Evolutionary conservation across 1,140 invertebrate species (phyloP), one percentile per base, ranked within the genome.

Genomic region (Zaprionus gabonicus): DNA sequence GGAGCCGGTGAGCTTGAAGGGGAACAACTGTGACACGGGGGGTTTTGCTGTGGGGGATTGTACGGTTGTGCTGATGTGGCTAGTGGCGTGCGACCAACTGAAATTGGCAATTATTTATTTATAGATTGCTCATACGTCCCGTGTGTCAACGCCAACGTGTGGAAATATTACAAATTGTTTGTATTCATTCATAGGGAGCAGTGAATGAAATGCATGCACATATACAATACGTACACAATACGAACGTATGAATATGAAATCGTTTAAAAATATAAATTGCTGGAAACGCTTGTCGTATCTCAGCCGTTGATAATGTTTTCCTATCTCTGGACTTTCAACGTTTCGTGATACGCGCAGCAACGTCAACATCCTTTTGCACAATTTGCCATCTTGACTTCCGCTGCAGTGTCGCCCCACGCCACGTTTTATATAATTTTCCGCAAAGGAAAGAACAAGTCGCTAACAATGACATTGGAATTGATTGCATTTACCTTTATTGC

Each of bases 401-500:
- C 9, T 71, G 71, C 51, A 64, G 58, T 34, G 53, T 71, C 51
- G 23, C 28, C 38, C 27, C 17, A n/a, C 13, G 10, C 46, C 20
- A 49, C 17, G n/a, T 58, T 77, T 79, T 73, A 73, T 74, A 68
- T 87, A 84, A 87, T 87, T 88, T 87, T 87, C 84, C 84, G 83
- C 57, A 27, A 9, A 5, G 66, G 56, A 41, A 73, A 25, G 55
- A 38, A 44, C 23, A 59, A 25, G 36, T 23, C 49, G 63, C 63
- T 36, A 55, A 77, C 65, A 69, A 4, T 75, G 63, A 58, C 81
- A 84, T 84, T 90, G 78, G 69, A 88, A 88, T 88, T 90, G 85
- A 88, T 90, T 88, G 84, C 85, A 88, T 90, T 90, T 85, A 88
- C 76, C 81, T 80, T 85, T 78, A 87, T 86, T 87, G 85, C 81